Conservation (phyloP, 1,140 invertebrate genomes). For the Paraescarpia echinospica region DNA sequence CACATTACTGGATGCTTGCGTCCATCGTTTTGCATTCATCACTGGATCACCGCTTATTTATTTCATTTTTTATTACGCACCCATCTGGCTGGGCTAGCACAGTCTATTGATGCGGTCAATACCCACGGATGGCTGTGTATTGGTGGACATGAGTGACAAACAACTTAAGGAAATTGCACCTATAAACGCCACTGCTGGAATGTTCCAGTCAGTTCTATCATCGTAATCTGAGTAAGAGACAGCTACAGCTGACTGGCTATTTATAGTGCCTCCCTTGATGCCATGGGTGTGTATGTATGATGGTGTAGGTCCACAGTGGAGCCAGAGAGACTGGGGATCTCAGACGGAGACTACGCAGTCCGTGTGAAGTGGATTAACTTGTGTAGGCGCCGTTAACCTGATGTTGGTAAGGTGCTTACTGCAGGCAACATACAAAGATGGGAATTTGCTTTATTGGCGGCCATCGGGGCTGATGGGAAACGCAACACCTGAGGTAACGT, state of each 20-base stretch:
- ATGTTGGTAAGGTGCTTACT: background rate
- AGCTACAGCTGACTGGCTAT: background rate
- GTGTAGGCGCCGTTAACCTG: background rate
- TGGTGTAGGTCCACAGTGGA: background rate
- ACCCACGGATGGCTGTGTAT: background rate
- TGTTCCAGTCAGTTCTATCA: background rate
- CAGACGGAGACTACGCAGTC: background rate
- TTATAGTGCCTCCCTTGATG: background rate
- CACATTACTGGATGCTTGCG: background rate
- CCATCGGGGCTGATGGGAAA: background rate
- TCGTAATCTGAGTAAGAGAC: background rate
- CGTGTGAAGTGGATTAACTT: background rate
- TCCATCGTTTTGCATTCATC: too few species aligned
- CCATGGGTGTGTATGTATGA: background rate
- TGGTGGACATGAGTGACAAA: background rate
- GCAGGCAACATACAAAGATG: background rate
- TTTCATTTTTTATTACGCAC: background rate
- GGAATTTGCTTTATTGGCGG: background rate
- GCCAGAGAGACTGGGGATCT: background rate
- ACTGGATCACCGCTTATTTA: background rate
- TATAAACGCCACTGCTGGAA: background rate
- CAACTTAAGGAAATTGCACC: background rate
- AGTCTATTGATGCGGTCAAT: background rate
- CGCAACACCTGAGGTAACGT: background rate
- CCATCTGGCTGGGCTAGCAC: background rate